Percentiles rank a stretch among this genome's conserved stretches.
phyloP scores from a whole-genome alignment of 1,140 invertebrate species.

The Manduca sexta region DNA sequence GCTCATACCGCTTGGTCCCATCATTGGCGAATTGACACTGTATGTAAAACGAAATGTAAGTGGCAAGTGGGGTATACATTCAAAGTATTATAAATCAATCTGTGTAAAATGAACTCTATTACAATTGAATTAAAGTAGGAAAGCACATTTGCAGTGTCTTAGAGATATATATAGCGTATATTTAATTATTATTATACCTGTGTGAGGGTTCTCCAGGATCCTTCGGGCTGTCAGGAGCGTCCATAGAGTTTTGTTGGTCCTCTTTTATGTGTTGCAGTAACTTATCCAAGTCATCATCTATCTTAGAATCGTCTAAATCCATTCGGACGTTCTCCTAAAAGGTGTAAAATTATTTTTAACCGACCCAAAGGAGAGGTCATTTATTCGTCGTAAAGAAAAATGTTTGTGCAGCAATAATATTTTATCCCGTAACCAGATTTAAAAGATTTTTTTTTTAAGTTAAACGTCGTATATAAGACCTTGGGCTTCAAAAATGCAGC shows the following conservation, averaged over 20 bases:
- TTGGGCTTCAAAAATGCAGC: too few species aligned
- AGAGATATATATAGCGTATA: too few species aligned
- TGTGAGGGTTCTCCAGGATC: slow-evolving; percentile 72
- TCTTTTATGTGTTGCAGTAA: slow-evolving; percentile 93
- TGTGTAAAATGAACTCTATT: too few species aligned
- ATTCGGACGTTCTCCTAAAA: slow-evolving; percentile 72
- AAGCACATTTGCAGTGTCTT: too few species aligned
- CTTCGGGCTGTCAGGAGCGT: slow-evolving; percentile 89
- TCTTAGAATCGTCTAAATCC: slow-evolving; percentile 93
- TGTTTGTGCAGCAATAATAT: too few species aligned
- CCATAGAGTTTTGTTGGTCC: slow-evolving; percentile 91
- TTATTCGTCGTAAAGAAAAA: too few species aligned
- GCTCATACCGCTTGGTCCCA: slow-evolving; percentile 57
- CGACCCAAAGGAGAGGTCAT: neutral
- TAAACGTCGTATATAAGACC: too few species aligned
- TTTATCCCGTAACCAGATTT: too few species aligned
- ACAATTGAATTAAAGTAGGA: too few species aligned
- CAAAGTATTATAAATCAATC: too few species aligned
- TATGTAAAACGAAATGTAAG: slow-evolving; percentile 9
- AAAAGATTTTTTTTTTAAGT: too few species aligned
- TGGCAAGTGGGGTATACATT: too few species aligned
- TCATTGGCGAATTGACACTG: slow-evolving; percentile 66
- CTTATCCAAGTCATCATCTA: slow-evolving; percentile 93
- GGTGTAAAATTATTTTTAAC: neutral
- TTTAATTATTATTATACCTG: slow-evolving; percentile 34